phyloP scores from a whole-genome alignment of 2,113 vertebrate species.

The Syngnathus typhle region DNA sequence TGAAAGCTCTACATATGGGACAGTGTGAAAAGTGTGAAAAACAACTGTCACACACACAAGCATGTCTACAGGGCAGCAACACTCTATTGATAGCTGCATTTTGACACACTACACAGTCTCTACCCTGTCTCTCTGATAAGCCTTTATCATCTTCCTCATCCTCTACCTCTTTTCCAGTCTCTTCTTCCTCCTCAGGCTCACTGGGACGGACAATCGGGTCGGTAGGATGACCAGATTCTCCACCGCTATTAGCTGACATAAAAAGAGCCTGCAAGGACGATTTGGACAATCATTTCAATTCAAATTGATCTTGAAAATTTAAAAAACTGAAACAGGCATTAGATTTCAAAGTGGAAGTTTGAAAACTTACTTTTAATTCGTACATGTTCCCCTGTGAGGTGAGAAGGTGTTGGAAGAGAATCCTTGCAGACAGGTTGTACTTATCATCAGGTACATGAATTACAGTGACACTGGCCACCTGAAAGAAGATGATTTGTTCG shows the following conservation, averaged over 20 bases:
- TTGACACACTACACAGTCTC: slow-evolving; percentile 93
- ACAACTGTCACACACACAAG: slow-evolving; percentile 85
- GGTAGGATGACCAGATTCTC: not conserved
- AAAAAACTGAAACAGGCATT: not conserved
- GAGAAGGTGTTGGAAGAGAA: slow-evolving; percentile 89
- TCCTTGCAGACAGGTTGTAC: slow-evolving; percentile 80
- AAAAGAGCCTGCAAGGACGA: slow-evolving; percentile 81
- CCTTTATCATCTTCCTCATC: slow-evolving; percentile 54
- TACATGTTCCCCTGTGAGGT: slow-evolving; percentile 84
- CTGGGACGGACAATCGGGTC: slow-evolving; percentile 1
- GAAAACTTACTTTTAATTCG: slow-evolving; percentile 83
- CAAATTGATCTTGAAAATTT: not conserved
- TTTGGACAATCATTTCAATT: not conserved
- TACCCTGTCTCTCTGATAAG: slow-evolving; percentile 64
- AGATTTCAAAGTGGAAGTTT: not conserved
- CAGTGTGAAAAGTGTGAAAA: slow-evolving; percentile 83
- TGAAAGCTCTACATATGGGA: slow-evolving; percentile 88
- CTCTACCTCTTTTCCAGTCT: slow-evolving; percentile 34
- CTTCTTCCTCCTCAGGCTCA: not conserved
- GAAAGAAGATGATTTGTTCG: slow-evolving; percentile 1
- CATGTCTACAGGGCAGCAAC: slow-evolving; percentile 88
- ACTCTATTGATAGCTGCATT: slow-evolving; percentile 86
- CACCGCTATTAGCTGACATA: slow-evolving; percentile 81
- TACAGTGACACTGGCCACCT: slow-evolving; percentile 85
- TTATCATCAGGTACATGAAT: slow-evolving; percentile 88